Percentiles rank a stretch among this genome's conserved stretches.
Evolutionary conservation across 1,140 invertebrate genomes (phyloP).

Genomic region (Anastrepha obliqua): DNA sequence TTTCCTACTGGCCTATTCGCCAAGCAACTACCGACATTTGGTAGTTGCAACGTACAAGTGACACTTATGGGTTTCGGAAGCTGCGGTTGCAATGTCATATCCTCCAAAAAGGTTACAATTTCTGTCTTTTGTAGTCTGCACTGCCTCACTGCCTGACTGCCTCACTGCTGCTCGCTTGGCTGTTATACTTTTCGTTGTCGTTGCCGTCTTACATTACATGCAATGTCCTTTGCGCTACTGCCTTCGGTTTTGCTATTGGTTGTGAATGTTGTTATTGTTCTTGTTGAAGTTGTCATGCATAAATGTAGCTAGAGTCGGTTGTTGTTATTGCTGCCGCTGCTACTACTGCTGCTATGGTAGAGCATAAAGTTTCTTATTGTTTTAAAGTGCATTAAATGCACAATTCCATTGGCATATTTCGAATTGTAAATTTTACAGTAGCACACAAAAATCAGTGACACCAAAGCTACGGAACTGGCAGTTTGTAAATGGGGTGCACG

Average conservation of each 20-base stretch:
- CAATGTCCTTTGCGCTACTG: slow-evolving; percentile 35
- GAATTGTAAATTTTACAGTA: slow-evolving; percentile 1
- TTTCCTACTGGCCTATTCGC: background rate
- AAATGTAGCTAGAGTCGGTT: background rate
- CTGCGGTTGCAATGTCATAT: slow-evolving; percentile 51
- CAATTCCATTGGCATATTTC: background rate
- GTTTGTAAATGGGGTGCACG: slow-evolving; percentile 22
- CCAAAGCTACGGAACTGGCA: slow-evolving; percentile 26
- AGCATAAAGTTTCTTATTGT: slow-evolving; percentile 44
- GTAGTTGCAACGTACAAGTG: slow-evolving; percentile 26
- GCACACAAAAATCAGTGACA: background rate
- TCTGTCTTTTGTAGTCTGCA: slow-evolving; percentile 36
- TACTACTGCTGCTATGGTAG: background rate
- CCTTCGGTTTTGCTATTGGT: background rate
- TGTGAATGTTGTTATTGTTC: slow-evolving; percentile 8
- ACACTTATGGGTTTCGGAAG: slow-evolving; percentile 52
- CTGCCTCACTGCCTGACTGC: slow-evolving; percentile 18
- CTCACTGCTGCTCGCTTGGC: background rate
- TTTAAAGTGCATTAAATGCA: slow-evolving; percentile 49
- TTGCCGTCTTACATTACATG: slow-evolving; percentile 40
- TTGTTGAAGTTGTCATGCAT: background rate
- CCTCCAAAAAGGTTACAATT: slow-evolving; percentile 52
- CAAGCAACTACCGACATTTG: background rate
- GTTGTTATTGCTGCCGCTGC: background rate
- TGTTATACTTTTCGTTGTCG: slow-evolving; percentile 42